Percentiles rank a stretch among this genome's conserved stretches.
These are phyloP conservation scores for Xiphorhynchus erythropygius DNA, from an alignment of 2,797 vertebrate species.

Conservation along the genomic window DNA sequence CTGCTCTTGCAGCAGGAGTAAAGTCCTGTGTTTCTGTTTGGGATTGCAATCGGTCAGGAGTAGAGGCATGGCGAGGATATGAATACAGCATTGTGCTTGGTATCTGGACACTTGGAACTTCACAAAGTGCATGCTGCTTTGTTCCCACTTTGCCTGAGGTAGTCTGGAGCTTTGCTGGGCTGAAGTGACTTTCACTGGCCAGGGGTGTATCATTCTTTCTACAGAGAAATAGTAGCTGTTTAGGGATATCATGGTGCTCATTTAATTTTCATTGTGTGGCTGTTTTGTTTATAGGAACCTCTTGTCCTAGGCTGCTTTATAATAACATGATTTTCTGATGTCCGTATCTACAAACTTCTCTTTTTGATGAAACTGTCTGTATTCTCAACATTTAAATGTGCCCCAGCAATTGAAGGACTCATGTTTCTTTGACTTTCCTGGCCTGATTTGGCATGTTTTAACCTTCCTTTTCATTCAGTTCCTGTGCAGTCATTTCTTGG, in stretches of 20 bases:
- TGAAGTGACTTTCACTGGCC: background rate
- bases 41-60: background rate
- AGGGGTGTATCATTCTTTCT: background rate
- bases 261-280: background rate
- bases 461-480: slow-evolving; percentile 57
- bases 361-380: background rate
- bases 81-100: background rate
- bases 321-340: background rate
- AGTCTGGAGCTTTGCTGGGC: slow-evolving; percentile 1
- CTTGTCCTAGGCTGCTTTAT: background rate
- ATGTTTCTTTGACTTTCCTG: slow-evolving; percentile 2
- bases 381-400: background rate
- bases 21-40: background rate
- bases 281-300: background rate
- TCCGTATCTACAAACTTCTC: background rate
- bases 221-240: background rate
- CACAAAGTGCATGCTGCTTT: background rate
- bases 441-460: slow-evolving; percentile 28
- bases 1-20: background rate
- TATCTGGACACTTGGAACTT: background rate
- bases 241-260: background rate
- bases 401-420: background rate
- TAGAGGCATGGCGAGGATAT: background rate
- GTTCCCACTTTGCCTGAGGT: background rate
- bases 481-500: slow-evolving; percentile 72